Conservation (phyloP, 2,797 vertebrate species). For the Xiphophorus birchmanni region DNA sequence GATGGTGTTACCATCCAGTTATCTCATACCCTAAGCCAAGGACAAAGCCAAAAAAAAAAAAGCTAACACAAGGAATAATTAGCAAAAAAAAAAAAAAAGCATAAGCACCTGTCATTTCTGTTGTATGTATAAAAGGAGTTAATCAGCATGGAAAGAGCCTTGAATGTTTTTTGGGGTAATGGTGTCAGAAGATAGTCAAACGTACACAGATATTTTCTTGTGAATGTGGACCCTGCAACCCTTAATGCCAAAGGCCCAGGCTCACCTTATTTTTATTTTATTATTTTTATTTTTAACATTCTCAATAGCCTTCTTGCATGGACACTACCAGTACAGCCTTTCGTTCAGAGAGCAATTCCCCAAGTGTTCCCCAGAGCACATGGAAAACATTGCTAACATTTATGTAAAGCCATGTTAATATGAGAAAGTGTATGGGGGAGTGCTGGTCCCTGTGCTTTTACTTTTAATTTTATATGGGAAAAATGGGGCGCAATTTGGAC, state of each 20-base stretch:
- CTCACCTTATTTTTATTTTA: slow-evolving; percentile 46
- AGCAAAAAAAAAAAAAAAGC: slow-evolving; percentile 13
- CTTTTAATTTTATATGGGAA: slow-evolving; percentile 57
- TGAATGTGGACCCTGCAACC: slow-evolving; percentile 71
- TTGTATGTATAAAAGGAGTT: slow-evolving; percentile 32
- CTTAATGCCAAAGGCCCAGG: slow-evolving; percentile 73
- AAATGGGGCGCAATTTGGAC: slow-evolving; percentile 64
- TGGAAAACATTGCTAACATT: slow-evolving; percentile 46
- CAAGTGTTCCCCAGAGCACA: slow-evolving; percentile 39
- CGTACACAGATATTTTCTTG: slow-evolving; percentile 49
- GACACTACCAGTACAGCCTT: slow-evolving; percentile 62
- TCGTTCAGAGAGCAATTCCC: slow-evolving; percentile 38
- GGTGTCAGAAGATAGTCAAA: slow-evolving; percentile 52
- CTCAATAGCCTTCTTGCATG: slow-evolving; percentile 59
- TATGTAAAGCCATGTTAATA: slow-evolving; percentile 48
- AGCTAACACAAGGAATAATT: slow-evolving; percentile 27
- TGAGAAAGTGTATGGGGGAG: slow-evolving; percentile 34
- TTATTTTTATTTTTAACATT: slow-evolving; percentile 32
- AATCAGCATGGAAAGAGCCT: slow-evolving; percentile 69
- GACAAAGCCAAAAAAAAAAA: slow-evolving; percentile 49
- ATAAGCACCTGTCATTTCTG: slow-evolving; percentile 45
- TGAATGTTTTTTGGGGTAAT: slow-evolving; percentile 74
- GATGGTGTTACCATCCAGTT: slow-evolving; percentile 47
- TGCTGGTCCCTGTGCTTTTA: slow-evolving; percentile 50
- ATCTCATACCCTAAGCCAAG: slow-evolving; percentile 66